Base-by-base conservation (phyloP, 2,888 invertebrate species). In the Panorpa germanica region DNA sequence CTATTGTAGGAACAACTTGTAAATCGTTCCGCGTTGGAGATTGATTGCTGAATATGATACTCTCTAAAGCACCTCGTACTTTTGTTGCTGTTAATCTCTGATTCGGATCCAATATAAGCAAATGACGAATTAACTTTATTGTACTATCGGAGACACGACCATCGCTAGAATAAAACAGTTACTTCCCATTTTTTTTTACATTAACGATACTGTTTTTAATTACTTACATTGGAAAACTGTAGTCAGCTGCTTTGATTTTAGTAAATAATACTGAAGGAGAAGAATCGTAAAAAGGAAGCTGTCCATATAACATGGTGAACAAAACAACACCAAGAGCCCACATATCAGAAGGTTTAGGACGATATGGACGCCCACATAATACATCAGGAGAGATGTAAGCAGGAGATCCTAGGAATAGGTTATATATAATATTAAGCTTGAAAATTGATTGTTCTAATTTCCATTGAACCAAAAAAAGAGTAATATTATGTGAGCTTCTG, bases 311-410 rank as follows among this genome's bases (percentile, higher is more conserved):
- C 75, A 78, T 76, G 0, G 78, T 78, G 46, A 70, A 80, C 1
- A 80, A 50, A 1, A 80, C 73, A 11, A 80, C 77, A 1, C 80
- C 81, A 3, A 80, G 46, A 1, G 78, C 76, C 81, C 81, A 81
- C 75, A 80, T 76, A 46, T 80, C 81, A 1, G 76, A 74, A 0
- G 78, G 78, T 47, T 80, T 80, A 41, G 78, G 78, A 13, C 67
- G 52, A 48, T 80, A 80, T 1, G 78, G 76, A 45, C 73, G 71
- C 40, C 76, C 75, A 53, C 69, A 63, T 4, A 81, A 53, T 5
- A 78, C 77, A 48, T 80, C 81, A 0, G 81, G 80, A 2, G 77
- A 77, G 40, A 80, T 78, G 48, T 80, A 81, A 0, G 78, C 78
- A 2, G 80, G 80, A 1, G 77, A 77, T 2, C 62, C 62, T 61